A percentile compares a stretch with the other conserved stretches of the same genome.
Evolutionary conservation across 1,140 invertebrate species (phyloP).

Genomic region (Drosophila lacteicornis): DNA sequence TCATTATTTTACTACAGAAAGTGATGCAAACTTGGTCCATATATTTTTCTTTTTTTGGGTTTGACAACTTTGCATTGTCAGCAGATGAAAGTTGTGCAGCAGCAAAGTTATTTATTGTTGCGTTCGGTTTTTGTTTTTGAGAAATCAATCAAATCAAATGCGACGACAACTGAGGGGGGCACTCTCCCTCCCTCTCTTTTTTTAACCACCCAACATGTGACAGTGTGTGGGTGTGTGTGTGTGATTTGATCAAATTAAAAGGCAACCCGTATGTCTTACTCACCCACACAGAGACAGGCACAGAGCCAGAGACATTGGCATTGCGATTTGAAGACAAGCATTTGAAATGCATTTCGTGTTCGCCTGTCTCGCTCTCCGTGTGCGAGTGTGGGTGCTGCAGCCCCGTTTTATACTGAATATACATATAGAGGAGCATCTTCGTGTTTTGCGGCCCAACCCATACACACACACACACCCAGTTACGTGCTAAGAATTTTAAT

Average conservation of each 20-base stretch:
- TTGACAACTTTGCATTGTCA: conserved; percentile 43
- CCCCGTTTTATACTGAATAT: conserved; percentile 38
- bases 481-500: conserved; percentile 84
- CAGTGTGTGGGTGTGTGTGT: conserved; percentile 5
- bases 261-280: conserved; percentile 62
- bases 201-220: background rate
- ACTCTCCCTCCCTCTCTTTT: background rate
- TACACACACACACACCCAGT: conserved; percentile 60
- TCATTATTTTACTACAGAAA: background rate
- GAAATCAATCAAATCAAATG: conserved; percentile 79
- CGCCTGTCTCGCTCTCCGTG: conserved; percentile 45
- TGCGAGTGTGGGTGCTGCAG: conserved; percentile 20
- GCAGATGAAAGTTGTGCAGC: conserved; percentile 53
- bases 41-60: background rate
- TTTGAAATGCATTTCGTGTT: conserved; percentile 79
- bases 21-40: background rate
- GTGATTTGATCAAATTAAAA: conserved; percentile 79
- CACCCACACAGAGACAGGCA: conserved; percentile 18
- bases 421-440: conserved; percentile 39
- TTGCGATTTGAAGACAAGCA: conserved; percentile 77
- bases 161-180: conserved; percentile 26
- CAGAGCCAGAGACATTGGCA: conserved; percentile 57
- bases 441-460: conserved; percentile 33
- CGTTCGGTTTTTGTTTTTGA: conserved; percentile 51
- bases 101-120: conserved; percentile 80